Conservation (phyloP, 2,888 invertebrate genomes). For the Euzophera pinguis region DNA sequence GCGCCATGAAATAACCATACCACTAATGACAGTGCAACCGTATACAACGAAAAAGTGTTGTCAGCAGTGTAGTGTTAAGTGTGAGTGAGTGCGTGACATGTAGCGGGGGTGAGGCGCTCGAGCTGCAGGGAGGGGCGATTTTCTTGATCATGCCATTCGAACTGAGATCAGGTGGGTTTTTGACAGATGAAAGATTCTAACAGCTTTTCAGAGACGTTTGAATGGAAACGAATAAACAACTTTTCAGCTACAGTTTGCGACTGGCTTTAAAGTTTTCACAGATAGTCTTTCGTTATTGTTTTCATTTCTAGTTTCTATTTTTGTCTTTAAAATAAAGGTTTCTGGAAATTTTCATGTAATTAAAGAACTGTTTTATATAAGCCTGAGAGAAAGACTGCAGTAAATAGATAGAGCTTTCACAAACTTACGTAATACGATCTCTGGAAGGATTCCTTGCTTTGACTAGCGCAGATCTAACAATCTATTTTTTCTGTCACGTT, state of each 20-base stretch:
- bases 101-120: constrained; percentile 38
- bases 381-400: not conserved
- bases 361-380: too few species aligned
- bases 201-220: constrained; percentile 14
- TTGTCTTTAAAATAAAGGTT: too few species aligned
- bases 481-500: not conserved
- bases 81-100: constrained; percentile 56
- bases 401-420: not conserved
- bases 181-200: constrained; percentile 17
- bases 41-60: constrained; percentile 40
- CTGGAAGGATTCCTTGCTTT: constrained; percentile 8
- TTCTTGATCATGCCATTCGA: constrained; percentile 74
- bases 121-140: constrained; percentile 56
- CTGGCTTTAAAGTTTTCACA: not conserved
- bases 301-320: not conserved
- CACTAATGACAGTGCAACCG: constrained; percentile 35
- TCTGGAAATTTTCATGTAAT: too few species aligned
- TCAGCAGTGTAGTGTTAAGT: constrained; percentile 39
- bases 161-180: constrained; percentile 70
- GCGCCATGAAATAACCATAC: constrained; percentile 48
- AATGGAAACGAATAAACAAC: not conserved
- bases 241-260: too few species aligned
- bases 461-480: constrained; percentile 5
- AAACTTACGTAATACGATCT: constrained; percentile 8
- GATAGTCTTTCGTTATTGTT: too few species aligned